Conservation (phyloP, 2,113 vertebrate genomes). For the Mesitornis unicolor region DNA sequence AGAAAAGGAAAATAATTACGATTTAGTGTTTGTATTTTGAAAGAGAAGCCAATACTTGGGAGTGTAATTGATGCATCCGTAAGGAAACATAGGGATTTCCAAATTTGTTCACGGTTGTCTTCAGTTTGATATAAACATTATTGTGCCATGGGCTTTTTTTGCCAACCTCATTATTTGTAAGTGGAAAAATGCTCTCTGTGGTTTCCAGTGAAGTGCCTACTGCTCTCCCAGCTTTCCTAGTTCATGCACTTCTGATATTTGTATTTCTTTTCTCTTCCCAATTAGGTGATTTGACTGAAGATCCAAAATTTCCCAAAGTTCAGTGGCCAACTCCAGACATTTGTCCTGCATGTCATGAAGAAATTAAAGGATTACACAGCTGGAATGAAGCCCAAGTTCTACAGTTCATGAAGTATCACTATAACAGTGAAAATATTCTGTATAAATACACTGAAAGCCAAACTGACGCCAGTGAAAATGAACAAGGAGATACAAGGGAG, state of each 20-base stretch:
- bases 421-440: constrained; percentile 75
- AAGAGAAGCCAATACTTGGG: rapidly evolving
- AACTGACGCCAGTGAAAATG: neutral
- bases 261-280: neutral
- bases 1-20: neutral
- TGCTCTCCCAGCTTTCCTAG: neutral
- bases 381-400: constrained; percentile 87
- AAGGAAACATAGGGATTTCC: neutral
- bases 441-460: constrained; percentile 63
- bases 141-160: neutral
- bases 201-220: neutral
- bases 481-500: neutral
- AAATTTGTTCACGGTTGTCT: neutral
- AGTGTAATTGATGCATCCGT: neutral
- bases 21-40: neutral
- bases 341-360: constrained; percentile 88
- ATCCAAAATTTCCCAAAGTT: constrained; percentile 88
- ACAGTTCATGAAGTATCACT: constrained; percentile 83
- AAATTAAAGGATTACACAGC: constrained; percentile 79
- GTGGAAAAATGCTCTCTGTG: neutral
- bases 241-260: neutral
- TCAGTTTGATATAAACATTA: neutral
- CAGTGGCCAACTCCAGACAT: constrained; percentile 89
- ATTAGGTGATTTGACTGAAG: constrained; percentile 87
- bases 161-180: neutral